Percentiles rank a stretch among this genome's conserved stretches.
Evolutionary conservation across 1,140 invertebrate species (phyloP).

Genomic region (Psilanteris sp.): DNA sequence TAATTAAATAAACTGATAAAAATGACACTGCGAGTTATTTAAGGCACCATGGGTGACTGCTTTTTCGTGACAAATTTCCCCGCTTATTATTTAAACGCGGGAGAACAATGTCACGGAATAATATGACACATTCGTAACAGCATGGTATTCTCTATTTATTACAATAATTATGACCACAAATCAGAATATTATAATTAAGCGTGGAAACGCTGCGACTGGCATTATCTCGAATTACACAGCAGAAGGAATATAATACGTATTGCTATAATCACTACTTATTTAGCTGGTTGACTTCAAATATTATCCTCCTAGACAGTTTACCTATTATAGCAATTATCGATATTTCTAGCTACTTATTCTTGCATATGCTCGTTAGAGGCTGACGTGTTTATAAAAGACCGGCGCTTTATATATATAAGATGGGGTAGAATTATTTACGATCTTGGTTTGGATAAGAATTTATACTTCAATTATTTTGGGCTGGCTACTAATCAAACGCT

Average conservation of each 20-base stretch:
- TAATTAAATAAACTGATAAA: too few relatives aligned
- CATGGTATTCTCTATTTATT: conserved; percentile 53
- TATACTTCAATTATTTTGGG: conserved; percentile 1
- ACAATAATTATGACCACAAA: conserved; percentile 59
- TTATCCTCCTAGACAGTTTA: conserved; percentile 46
- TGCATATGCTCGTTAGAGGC: conserved; percentile 28
- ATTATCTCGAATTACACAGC: conserved; percentile 54
- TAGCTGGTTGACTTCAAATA: conserved; percentile 51
- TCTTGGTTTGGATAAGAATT: not conserved
- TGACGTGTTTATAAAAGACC: conserved; percentile 32
- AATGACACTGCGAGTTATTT: conserved; percentile 17
- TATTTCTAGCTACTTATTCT: conserved; percentile 43
- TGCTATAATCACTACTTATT: conserved; percentile 49
- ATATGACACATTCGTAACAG: conserved; percentile 43
- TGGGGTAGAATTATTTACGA: conserved; percentile 15
- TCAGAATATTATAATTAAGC: conserved; percentile 60
- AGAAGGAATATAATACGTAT: conserved; percentile 50
- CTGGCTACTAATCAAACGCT: too few relatives aligned
- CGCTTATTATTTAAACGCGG: conserved; percentile 26
- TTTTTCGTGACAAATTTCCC: conserved; percentile 10
- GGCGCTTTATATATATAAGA: conserved; percentile 6
- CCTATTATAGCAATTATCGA: conserved; percentile 50
- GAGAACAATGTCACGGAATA: conserved; percentile 26
- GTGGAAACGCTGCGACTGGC: conserved; percentile 41
- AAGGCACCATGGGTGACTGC: not conserved